Evolutionary conservation across 2,797 vertebrate species (phyloP), one percentile per base, ranked within the genome.

Genomic region (Melanotaenia parkinsoni): DNA sequence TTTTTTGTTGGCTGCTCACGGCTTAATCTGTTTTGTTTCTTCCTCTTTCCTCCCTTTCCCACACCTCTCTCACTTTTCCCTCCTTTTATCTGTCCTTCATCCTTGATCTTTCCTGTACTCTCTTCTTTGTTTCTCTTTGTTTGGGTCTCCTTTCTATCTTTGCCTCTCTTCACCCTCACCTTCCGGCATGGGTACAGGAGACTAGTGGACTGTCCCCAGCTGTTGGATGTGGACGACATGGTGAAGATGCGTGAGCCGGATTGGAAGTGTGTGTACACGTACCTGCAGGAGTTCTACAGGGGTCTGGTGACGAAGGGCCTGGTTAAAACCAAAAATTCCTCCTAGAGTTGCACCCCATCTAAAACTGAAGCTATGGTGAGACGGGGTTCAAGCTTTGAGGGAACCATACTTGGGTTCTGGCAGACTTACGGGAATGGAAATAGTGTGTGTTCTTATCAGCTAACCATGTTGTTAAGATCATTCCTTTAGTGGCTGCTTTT

Each of bases 241-340:
- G 98, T 99, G 95, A 97, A 97, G 95, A 96, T 99, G 96, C 96
- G 97, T 70, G 98, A 99, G 93, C 98, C 97, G 0, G 98, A 99
- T 94, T 99, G 98, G 98, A 99, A 99, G 96, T 99, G 98, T 94
- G 98, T 99, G 93, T 99, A 99, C 96, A 99, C 98, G 92, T 99
- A 99, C 96, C 96, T 99, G 95, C 98, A 99, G 95, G 98, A 99
- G 93, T 99, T 98, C 96, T 99, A 99, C 97, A 95, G 97, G 93
- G 97, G 97, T 88, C 96, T 99, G 96, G 98, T 98, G 94, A 96
- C 96, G 94, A 99, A 98, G 93, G 98, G 98, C 94, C 96, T 99
- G 95, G 97, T 99, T 95, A 99, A 99, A 97, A 99, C 97, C 96
- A 99, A 99, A 97, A 97, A 96, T 96, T 96, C 96, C 94, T 95